Conservation (phyloP, 2,888 invertebrate species). For the Microchrysa polita region DNA sequence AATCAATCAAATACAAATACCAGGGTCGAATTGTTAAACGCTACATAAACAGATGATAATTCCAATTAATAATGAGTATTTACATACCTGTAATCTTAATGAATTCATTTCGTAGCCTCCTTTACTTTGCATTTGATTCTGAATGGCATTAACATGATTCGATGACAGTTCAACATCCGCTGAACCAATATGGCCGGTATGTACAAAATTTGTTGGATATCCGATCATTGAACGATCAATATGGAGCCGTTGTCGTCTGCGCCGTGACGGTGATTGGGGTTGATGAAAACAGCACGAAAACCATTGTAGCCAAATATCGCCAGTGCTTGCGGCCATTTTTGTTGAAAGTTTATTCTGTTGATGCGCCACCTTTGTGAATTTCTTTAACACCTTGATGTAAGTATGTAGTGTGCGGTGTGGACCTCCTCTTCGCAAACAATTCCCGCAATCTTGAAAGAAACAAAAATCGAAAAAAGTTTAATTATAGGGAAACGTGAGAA, state of each 20-base stretch:
- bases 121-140: slow-evolving; percentile 96
- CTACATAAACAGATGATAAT: no score
- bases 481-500: no score
- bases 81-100: slow-evolving; percentile 64
- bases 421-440: no score
- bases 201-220: slow-evolving; percentile 93
- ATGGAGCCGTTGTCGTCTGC: slow-evolving; percentile 76
- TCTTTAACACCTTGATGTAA: no score
- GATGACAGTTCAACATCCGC: slow-evolving; percentile 87
- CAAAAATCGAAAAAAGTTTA: no score
- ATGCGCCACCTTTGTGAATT: slow-evolving; percentile 53
- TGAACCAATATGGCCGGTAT: slow-evolving; percentile 89
- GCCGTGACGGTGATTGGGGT: slow-evolving; percentile 77
- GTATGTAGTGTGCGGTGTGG: no score
- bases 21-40: no score
- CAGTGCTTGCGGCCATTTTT: slow-evolving; percentile 73
- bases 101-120: slow-evolving; percentile 85
- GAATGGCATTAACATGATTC: slow-evolving; percentile 84
- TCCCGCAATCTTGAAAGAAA: no score
- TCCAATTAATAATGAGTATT: no score
- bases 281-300: slow-evolving; percentile 90
- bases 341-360: slow-evolving; percentile 53
- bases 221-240: slow-evolving; percentile 96
- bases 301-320: slow-evolving; percentile 91
- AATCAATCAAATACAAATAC: no score